These are phyloP conservation scores for Gnathonemus echidnorhynchus DNA, from an alignment of 2,113 vertebrate genomes.

Conservation along the genomic window DNA sequence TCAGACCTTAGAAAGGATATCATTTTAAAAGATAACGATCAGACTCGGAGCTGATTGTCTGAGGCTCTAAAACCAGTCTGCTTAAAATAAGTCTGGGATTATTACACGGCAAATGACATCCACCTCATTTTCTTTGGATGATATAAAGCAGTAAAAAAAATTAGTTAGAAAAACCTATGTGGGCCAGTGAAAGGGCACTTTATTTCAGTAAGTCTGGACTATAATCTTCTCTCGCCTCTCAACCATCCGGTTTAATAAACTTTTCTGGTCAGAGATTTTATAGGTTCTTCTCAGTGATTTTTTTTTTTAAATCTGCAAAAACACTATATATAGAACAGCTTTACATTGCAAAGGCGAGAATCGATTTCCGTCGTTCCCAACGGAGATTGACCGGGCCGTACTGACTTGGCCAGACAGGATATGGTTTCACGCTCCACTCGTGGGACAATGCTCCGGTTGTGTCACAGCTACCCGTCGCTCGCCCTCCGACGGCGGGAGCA, in stretches of 20 bases:
- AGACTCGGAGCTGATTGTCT: not conserved
- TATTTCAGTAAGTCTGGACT: conserved; percentile 1
- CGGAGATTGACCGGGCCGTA: not conserved
- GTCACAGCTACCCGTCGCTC: not conserved
- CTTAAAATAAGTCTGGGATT: not conserved
- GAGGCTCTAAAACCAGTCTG: not conserved
- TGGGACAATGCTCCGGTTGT: not conserved
- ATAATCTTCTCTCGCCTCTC: not conserved
- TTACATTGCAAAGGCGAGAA: not conserved
- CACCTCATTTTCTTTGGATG: not conserved
- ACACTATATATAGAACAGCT: not conserved
- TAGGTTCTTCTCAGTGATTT: not conserved
- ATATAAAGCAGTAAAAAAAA: not conserved
- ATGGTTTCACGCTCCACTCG: not conserved
- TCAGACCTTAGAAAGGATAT: not conserved
- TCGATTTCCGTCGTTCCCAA: not conserved
- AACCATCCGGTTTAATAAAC: not conserved
- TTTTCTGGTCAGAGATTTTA: not conserved
- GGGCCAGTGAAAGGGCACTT: not conserved
- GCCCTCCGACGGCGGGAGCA: not conserved
- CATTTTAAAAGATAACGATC: not conserved
- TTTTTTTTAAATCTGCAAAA: not conserved
- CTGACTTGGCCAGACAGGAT: not conserved
- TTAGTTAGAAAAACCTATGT: not conserved
- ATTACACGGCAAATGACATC: not conserved